These are phyloP conservation scores for Phyllotis vaccarum DNA, from an alignment of 2,797 vertebrate species.

Conservation along the genomic window DNA sequence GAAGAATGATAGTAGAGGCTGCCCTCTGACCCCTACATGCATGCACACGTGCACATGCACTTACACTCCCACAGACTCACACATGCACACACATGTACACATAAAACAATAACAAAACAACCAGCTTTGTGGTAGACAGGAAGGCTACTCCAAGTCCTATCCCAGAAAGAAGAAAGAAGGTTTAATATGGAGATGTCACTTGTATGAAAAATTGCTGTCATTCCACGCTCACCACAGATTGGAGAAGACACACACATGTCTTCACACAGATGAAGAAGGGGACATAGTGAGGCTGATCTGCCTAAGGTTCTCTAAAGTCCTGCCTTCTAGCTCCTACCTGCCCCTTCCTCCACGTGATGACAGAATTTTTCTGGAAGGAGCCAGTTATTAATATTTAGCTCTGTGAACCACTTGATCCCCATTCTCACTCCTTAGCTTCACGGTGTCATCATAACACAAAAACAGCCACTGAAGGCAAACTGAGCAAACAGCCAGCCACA, in stretches of 20 bases:
- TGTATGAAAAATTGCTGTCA: not conserved
- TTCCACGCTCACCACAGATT: not conserved
- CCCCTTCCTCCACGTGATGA: too few relatives aligned
- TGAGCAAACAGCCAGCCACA: rapidly evolving
- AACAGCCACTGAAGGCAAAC: rapidly evolving
- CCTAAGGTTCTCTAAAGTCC: not conserved
- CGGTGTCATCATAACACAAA: not conserved
- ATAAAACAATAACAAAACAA: not conserved
- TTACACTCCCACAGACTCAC: not conserved
- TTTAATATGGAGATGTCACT: not conserved
- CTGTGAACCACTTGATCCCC: not conserved
- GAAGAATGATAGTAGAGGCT: not conserved
- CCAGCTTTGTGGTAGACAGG: not conserved
- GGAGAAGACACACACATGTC: rapidly evolving
- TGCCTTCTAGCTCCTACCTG: not conserved
- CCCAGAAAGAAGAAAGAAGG: not conserved
- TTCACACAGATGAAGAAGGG: not conserved
- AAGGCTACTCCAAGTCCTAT: not conserved
- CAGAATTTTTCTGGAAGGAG: not conserved
- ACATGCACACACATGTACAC: not conserved
- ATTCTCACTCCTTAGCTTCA: not conserved
- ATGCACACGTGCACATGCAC: not conserved
- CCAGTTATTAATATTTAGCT: not conserved
- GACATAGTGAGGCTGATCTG: not conserved
- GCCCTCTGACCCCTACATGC: not conserved